Percentiles rank a stretch among this genome's conserved stretches.
phyloP scores from a whole-genome alignment of 92 coral and sea anemone species.

The Porites divaricata region DNA sequence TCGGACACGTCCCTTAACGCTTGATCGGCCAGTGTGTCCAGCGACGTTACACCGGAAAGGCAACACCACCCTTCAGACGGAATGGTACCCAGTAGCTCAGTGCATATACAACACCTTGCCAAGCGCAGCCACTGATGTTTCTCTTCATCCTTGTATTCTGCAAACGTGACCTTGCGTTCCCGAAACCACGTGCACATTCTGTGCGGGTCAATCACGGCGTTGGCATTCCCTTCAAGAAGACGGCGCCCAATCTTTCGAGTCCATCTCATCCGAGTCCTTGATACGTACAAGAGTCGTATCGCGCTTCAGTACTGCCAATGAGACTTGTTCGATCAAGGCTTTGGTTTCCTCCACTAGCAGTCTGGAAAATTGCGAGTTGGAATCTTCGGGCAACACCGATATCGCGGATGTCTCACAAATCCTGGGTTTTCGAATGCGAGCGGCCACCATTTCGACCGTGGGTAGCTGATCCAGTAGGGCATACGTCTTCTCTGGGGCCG shows the following conservation, averaged over 20 bases:
- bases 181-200: conserved; percentile 3
- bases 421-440: background rate
- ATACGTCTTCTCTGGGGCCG: background rate
- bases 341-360: background rate
- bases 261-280: background rate
- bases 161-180: background rate
- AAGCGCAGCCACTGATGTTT: background rate
- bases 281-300: background rate
- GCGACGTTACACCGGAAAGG: background rate
- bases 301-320: background rate
- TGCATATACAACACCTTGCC: conserved; percentile 2
- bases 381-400: background rate
- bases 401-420: background rate
- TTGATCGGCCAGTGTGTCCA: background rate
- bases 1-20: background rate
- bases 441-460: background rate
- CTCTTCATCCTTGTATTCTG: background rate
- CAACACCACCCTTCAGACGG: conserved; percentile 21
- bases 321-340: background rate
- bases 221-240: background rate
- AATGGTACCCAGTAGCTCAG: background rate
- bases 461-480: background rate
- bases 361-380: background rate
- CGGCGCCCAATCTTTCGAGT: background rate
- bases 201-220: background rate